A percentile compares a stretch with the other conserved stretches of the same genome.
These are phyloP conservation scores for Microctonus hyperodae DNA, from an alignment of 2,888 invertebrate genomes.

Conservation along the genomic window DNA sequence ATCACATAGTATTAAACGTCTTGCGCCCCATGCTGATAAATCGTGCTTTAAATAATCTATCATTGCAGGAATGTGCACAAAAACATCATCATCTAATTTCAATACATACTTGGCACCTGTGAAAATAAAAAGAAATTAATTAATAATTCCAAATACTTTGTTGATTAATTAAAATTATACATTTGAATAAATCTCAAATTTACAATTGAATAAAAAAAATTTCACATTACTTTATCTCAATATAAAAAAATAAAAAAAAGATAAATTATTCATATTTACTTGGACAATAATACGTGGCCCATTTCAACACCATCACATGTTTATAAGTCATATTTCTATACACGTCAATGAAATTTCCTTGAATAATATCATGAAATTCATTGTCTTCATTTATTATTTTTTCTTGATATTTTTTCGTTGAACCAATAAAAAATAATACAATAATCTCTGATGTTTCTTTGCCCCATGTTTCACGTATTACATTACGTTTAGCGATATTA, in stretches of 20 bases:
- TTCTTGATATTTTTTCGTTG: slow-evolving; percentile 51
- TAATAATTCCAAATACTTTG: too few species aligned
- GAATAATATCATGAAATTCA: slow-evolving; percentile 64
- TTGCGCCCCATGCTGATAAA: slow-evolving; percentile 70
- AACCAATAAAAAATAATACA: slow-evolving; percentile 63
- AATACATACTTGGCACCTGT: slow-evolving; percentile 62
- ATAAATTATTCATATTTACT: slow-evolving; percentile 43
- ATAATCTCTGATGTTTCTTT: slow-evolving; percentile 48
- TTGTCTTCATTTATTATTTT: slow-evolving; percentile 58
- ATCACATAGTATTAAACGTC: slow-evolving; percentile 72
- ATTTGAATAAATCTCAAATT: too few species aligned
- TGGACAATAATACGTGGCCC: slow-evolving; percentile 65
- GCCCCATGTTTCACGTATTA: slow-evolving; percentile 65
- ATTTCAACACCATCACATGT: slow-evolving; percentile 67
- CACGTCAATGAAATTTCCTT: slow-evolving; percentile 66
- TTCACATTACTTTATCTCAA: too few species aligned
- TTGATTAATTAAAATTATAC: too few species aligned
- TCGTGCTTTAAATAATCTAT: slow-evolving; percentile 64
- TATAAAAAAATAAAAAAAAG: not conserved
- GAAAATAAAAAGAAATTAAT: not conserved
- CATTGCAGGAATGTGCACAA: slow-evolving; percentile 62
- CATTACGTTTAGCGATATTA: slow-evolving; percentile 61
- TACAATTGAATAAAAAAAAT: too few species aligned
- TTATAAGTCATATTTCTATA: slow-evolving; percentile 69
- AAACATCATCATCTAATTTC: slow-evolving; percentile 65